These are phyloP conservation scores for Pseudomyrmex concolor DNA, from an alignment of 1,140 invertebrate genomes.

Conservation along the genomic window DNA sequence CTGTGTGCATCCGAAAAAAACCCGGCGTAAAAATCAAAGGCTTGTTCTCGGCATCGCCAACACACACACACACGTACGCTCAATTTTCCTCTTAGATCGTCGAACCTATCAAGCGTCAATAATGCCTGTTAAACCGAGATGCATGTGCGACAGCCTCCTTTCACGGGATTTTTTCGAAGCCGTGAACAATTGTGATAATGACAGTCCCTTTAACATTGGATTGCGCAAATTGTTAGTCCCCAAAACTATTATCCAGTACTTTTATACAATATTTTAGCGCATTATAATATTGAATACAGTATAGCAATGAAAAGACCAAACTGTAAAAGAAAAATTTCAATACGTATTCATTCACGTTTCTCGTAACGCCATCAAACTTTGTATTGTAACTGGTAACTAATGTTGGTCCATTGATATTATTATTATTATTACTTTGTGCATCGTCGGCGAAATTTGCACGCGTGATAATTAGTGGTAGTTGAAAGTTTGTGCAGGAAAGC, in stretches of 20 bases:
- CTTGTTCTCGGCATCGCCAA: constrained; percentile 51
- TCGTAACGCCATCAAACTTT: not conserved
- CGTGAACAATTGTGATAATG: constrained; percentile 1
- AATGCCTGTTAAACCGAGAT: constrained; percentile 63
- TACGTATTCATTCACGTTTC: not conserved
- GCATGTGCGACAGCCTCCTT: constrained; percentile 34
- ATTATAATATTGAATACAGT: not conserved
- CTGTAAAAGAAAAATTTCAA: not conserved
- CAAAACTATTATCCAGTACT: not conserved
- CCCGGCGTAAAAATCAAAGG: constrained; percentile 71
- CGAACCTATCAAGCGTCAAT: constrained; percentile 66
- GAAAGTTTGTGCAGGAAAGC: constrained; percentile 13
- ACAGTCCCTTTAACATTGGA: not conserved
- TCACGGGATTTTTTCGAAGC: constrained; percentile 18
- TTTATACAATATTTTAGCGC: not conserved
- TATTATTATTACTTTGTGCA: not conserved
- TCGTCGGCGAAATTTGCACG: constrained; percentile 28
- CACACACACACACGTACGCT: constrained; percentile 50
- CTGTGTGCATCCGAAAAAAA: constrained; percentile 57
- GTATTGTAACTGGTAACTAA: constrained; percentile 27
- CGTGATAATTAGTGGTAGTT: constrained; percentile 44
- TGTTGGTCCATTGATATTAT: not conserved
- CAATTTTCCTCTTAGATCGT: constrained; percentile 69
- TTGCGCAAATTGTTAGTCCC: not conserved
- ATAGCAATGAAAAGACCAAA: no score